Evolutionary conservation across 2,888 invertebrate species (phyloP).

Genomic region (Drosophila meridiana): DNA sequence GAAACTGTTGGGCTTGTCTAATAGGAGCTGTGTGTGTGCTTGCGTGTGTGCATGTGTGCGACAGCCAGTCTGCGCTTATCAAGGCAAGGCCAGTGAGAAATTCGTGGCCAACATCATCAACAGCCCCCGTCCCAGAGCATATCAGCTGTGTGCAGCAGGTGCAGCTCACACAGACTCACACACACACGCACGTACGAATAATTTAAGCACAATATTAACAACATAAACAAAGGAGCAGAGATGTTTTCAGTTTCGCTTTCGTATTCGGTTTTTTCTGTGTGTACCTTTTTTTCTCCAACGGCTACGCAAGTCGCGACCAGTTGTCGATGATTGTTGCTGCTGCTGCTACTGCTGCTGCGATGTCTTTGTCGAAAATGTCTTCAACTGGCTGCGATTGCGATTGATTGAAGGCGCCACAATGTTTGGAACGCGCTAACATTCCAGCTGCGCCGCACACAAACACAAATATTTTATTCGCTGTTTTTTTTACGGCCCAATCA

Average conservation of each 20-base stretch:
- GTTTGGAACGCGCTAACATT: conserved; percentile 49
- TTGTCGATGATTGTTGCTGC: conserved; percentile 46
- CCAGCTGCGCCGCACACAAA: conserved; percentile 41
- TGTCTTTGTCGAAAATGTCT: conserved; percentile 51
- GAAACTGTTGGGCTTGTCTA: conserved; percentile 45
- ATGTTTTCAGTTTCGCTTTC: conserved; percentile 18
- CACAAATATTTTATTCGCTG: conserved; percentile 33
- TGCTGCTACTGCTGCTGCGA: conserved; percentile 24
- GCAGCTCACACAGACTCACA: neutral
- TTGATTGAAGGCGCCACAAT: conserved; percentile 40
- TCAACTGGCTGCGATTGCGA: conserved; percentile 11
- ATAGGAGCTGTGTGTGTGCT: conserved; percentile 14
- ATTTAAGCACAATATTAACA: conserved; percentile 2
- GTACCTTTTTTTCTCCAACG: conserved; percentile 62
- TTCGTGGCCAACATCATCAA: conserved; percentile 41
- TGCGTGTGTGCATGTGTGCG: conserved; percentile 28
- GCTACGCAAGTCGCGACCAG: conserved; percentile 45
- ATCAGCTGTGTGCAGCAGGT: conserved; percentile 50
- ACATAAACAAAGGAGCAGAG: conserved; percentile 34
- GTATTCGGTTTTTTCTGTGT: conserved; percentile 27
- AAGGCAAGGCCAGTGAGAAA: conserved; percentile 61
- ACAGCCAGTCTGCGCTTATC: conserved; percentile 72
- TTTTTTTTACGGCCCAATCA: conserved; percentile 42
- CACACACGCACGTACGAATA: neutral
- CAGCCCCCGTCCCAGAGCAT: conserved; percentile 21